Base-by-base conservation (phyloP, 2,888 invertebrate genomes). In the Lycia hirtaria region DNA sequence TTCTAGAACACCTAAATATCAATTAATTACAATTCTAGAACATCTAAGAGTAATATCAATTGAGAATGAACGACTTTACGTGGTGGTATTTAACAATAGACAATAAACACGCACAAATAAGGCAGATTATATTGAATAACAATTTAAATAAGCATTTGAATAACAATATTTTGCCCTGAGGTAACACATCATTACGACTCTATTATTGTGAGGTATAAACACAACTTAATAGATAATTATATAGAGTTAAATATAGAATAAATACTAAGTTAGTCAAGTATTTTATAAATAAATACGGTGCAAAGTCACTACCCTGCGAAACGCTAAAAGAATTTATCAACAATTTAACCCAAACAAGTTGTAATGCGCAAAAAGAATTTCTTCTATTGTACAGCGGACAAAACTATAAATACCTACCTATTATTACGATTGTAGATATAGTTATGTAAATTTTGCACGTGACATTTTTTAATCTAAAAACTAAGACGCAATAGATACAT, bases 401-500 rank as follows among this genome's bases (percentile, higher is more conserved):
- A 32, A 14, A 14, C 6, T 14, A 30, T 30, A 30, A 30, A 12
- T 32, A 32, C 32, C 14, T 14, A 19, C 5, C 19, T 17, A n/a
- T n/a, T 30, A 9, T 3, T 12, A 22, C 14, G 2, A 17, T 14
- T 40, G 22, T 14, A 20, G 10, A 5, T 40, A 14, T 17, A 17
- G 12, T 40, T 35, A 48, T 40, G 17, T 51, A 51, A 17, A 41
- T 40, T 49, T 40, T 22, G 33, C 38, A 28, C 45, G 50, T 50
- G 50, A 28, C 28, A 48, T 12, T 2, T 14, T 48, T 50, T 54
- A 56, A 54, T 61, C 56, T 20, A 15, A 50, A 57, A 54, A 54
- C 56, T 54, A 57, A 44, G 59, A 59, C 64, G 62, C 65, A 66
- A 64, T 60, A 59, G 49, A 26, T 30, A 60, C 38, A 48, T 55